Percentiles rank a stretch among this genome's conserved stretches.
Evolutionary conservation across 2,113 vertebrate species (phyloP).

Genomic region (Oenanthe melanoleuca): DNA sequence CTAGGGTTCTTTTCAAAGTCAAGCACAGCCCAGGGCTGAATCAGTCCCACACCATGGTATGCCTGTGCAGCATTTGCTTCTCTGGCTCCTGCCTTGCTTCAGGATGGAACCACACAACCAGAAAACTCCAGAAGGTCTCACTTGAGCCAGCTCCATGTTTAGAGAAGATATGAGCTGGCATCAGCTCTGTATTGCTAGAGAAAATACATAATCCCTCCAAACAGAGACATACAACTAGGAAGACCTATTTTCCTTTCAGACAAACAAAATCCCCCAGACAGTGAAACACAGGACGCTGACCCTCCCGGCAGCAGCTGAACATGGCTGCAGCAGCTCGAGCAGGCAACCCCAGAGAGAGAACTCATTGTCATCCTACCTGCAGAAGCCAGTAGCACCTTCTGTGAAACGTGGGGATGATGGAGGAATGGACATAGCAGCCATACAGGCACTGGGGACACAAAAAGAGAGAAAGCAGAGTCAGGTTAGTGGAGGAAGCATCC

Average conservation of each 20-base stretch:
- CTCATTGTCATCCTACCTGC: conserved; percentile 84
- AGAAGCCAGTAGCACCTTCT: conserved; percentile 99
- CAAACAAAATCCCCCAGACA: not conserved
- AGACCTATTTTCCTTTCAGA: not conserved
- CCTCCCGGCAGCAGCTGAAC: not conserved
- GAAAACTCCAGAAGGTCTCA: not conserved
- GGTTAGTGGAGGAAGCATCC: not conserved
- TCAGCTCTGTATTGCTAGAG: not conserved
- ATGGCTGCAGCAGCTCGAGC: not conserved
- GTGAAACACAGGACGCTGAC: fast-evolving
- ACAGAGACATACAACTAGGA: not conserved
- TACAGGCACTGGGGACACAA: conserved; percentile 89
- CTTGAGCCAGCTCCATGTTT: not conserved
- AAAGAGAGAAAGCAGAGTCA: conserved; percentile 69
- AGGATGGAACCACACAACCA: not conserved
- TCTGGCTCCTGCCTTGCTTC: not conserved
- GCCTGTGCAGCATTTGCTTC: fast-evolving
- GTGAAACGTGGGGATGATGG: conserved; percentile 99
- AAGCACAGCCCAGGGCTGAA: not conserved
- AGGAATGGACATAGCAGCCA: conserved; percentile 98
- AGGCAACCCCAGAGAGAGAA: not conserved
- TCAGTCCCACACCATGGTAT: fast-evolving
- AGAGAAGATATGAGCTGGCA: not conserved
- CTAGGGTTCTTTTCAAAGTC: not conserved
- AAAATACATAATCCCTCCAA: not conserved